Evolutionary conservation across 2,113 vertebrate genomes (phyloP).

Genomic region (Tenebrosternarchus preto): DNA sequence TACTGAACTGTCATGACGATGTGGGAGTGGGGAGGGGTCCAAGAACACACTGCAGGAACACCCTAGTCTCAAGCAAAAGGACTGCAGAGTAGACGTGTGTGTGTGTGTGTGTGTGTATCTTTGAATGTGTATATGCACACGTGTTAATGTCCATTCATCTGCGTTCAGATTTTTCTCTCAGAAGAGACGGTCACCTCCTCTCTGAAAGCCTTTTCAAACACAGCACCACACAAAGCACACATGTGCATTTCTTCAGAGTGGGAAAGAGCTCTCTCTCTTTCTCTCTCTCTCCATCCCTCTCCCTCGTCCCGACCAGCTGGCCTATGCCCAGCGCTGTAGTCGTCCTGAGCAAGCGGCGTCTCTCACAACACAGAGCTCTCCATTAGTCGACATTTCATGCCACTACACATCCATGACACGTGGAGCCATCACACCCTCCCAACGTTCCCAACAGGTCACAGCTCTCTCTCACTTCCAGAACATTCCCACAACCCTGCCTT

Average conservation of each 20-base stretch:
- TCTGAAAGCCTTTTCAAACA: neutral
- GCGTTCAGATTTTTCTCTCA: too few relatives aligned
- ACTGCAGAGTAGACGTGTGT: neutral
- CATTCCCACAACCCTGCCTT: neutral
- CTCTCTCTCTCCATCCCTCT: neutral
- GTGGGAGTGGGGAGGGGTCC: neutral
- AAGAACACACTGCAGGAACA: neutral
- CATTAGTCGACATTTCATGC: neutral
- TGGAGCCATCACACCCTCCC: neutral
- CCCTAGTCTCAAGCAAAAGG: too few relatives aligned
- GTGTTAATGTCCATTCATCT: neutral
- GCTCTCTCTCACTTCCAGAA: constrained; percentile 2
- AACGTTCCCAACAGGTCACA: neutral
- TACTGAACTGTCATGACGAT: constrained; percentile 1
- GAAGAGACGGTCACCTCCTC: too few relatives aligned
- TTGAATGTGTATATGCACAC: neutral
- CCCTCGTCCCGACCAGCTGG: neutral
- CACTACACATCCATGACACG: constrained; percentile 24
- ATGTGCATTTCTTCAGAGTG: neutral
- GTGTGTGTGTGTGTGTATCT: neutral
- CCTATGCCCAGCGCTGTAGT: too few relatives aligned
- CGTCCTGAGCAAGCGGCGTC: too few relatives aligned
- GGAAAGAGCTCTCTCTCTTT: neutral
- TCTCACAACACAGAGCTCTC: constrained; percentile 15
- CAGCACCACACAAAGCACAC: neutral